Evolutionary conservation across 2,888 invertebrate genomes (phyloP), one percentile per base, ranked within the genome.

Genomic region (Tyria jacobaeae): DNA sequence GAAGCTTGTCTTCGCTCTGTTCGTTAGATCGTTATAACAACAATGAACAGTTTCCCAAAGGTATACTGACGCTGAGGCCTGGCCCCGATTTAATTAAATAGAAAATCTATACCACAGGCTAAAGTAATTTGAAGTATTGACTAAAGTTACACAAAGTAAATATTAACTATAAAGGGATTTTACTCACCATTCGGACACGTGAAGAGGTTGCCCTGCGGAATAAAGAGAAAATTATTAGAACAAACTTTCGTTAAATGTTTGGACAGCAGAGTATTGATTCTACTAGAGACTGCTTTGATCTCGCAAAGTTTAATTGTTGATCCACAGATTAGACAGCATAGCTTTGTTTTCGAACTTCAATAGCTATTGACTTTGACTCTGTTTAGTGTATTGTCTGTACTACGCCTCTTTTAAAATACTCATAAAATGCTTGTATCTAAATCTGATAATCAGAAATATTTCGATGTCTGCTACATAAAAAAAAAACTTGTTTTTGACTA

Each of bases 151-250:
- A 53, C 51, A 35, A 69, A 75, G 63, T 70, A 66, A 67, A 70
- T 66, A 68, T 65, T 64, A 59, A 66, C 65, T 60, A 69, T 64
- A 64, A 71, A 78, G 63, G 66, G 55, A 50, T 64, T 73, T 61
- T 53, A 95, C 96, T 96, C 90, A 96, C 96, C 96, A 86, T 95
- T 96, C 79, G 96, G 96, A 94, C 96, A 96, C 81, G 95, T 95
- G 92, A 96, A 96, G 89, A 96, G 86, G 82, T 95, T 95, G 82
- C 94, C 94, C 96, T 96, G 96, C 70, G 88, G 89, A 84, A 79
- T 70, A 79, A 75, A 70, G 71, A 68, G 75, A 71, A 56, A 70
- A 67, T 62, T 35, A 67, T 73, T 71, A 71, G 58, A 62, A 49
- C 56, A 31, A 49, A 54, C n/a, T 34, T 47, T 50, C 24, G 52